A percentile compares a stretch with the other conserved stretches of the same genome.
Conservation (phyloP, 2,797 vertebrate genomes). For the Artibeus lituratus region DNA sequence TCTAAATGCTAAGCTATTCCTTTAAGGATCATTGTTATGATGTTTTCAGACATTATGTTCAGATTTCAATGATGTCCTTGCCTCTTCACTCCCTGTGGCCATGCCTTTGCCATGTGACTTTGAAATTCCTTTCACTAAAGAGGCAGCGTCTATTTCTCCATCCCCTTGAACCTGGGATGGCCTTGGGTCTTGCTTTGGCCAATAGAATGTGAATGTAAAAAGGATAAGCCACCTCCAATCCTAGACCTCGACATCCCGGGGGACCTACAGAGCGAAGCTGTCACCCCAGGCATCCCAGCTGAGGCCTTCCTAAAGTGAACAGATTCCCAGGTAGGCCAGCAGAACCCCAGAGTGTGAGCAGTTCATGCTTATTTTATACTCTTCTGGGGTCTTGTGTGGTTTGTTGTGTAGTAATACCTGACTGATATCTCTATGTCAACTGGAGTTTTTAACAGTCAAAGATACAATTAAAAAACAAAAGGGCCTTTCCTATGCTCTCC, state of each 20-base stretch:
- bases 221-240: neutral
- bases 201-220: neutral
- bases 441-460: neutral
- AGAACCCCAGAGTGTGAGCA: neutral
- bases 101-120: neutral
- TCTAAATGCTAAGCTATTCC: neutral
- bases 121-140: neutral
- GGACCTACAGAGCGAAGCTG: fast-evolving
- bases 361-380: too few species aligned
- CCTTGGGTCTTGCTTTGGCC: neutral
- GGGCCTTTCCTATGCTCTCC: neutral
- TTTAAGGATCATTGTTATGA: neutral
- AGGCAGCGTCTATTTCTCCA: neutral
- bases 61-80: neutral
- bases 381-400: neutral
- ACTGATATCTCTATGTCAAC: neutral
- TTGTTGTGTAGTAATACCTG: neutral
- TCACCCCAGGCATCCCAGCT: neutral
- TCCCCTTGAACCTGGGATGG: neutral
- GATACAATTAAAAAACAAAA: neutral
- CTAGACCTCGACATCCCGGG: neutral
- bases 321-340: neutral
- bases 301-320: neutral
- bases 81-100: neutral
- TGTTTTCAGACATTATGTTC: neutral